Evolutionary conservation across 2,797 vertebrate genomes (phyloP).

Genomic region (Erethizon dorsatum): DNA sequence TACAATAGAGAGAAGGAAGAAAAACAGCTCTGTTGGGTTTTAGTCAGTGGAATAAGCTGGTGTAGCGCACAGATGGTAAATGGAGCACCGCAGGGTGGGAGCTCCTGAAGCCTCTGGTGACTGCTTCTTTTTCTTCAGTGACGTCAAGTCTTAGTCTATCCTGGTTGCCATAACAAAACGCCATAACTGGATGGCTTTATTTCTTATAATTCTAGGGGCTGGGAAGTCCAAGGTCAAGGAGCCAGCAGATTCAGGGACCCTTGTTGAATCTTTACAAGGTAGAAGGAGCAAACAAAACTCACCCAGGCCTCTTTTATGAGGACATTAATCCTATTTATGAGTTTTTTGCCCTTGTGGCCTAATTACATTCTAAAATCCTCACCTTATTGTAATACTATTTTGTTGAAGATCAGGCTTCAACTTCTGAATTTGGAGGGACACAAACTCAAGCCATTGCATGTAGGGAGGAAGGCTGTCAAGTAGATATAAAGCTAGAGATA

Average conservation of each 20-base stretch:
- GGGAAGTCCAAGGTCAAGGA: neutral
- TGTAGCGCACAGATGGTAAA: accelerated
- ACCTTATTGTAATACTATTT: neutral
- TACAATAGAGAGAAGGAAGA: neutral
- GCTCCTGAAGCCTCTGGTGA: neutral
- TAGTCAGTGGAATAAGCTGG: neutral
- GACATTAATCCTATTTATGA: neutral
- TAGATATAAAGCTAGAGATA: neutral
- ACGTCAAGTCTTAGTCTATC: neutral
- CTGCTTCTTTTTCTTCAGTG: neutral
- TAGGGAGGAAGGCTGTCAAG: neutral
- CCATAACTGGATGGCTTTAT: neutral
- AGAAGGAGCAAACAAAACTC: neutral
- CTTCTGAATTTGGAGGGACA: neutral
- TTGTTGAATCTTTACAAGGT: neutral
- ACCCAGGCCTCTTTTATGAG: no score
- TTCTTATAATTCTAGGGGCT: neutral
- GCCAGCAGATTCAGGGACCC: neutral
- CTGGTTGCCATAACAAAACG: neutral
- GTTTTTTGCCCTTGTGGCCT: no score
- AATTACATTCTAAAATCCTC: neutral
- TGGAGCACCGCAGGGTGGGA: accelerated
- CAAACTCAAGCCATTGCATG: neutral
- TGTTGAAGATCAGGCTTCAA: neutral
- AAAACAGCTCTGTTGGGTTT: neutral